These are phyloP conservation scores for Lycocerus yunnanus DNA, from an alignment of 2,888 invertebrate species.

Conservation along the genomic window DNA sequence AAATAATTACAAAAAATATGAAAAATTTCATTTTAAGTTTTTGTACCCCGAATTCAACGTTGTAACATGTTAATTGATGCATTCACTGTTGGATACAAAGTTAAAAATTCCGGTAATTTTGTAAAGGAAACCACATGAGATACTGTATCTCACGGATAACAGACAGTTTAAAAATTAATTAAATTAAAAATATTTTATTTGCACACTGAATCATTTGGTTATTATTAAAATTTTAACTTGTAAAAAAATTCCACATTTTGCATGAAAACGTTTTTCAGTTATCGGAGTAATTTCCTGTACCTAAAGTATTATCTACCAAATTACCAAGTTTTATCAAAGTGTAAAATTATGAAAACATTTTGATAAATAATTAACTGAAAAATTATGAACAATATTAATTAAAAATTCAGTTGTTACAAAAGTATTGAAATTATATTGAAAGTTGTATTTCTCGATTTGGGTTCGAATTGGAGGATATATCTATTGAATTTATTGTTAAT, in stretches of 20 bases:
- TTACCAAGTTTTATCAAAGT: background rate
- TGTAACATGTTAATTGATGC: background rate
- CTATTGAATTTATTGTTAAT: no score
- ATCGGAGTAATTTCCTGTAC: background rate
- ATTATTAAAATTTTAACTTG: background rate
- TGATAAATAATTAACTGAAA: no score
- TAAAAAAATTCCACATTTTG: background rate
- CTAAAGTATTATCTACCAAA: background rate
- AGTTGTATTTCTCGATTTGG: no score
- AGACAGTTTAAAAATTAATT: background rate
- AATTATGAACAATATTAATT: no score
- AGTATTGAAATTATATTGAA: no score
- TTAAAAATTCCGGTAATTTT: background rate
- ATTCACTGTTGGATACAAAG: background rate
- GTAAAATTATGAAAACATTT: slow-evolving; percentile 2
- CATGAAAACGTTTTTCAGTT: background rate
- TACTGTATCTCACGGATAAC: slow-evolving; percentile 21
- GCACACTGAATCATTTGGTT: background rate
- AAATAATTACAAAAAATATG: background rate
- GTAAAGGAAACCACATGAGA: slow-evolving; percentile 24
- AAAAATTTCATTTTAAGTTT: background rate
- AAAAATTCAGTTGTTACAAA: no score
- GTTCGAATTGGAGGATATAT: no score
- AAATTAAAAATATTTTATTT: background rate
- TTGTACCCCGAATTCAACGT: background rate